Base-by-base conservation (phyloP, 2,888 invertebrate genomes). In the Apotomis turbidana region DNA sequence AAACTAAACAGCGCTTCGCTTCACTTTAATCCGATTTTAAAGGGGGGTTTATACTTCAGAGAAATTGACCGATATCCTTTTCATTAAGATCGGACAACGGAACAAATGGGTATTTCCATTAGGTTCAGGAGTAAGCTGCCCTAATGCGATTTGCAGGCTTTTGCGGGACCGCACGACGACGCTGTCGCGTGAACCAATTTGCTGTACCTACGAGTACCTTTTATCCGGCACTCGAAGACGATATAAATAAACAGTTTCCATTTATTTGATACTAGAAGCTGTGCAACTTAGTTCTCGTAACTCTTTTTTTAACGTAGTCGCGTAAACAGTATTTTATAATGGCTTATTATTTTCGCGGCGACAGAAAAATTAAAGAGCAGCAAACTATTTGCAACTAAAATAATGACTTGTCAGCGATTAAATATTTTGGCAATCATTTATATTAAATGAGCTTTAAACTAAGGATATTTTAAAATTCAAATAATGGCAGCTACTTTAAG, bases 101-200 rank as follows among this genome's bases (percentile, higher is more conserved):
- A 78, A 78, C 79, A 79, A 83, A 82, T 82, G 76, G 78, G 71
- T 71, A 74, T 79, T 80, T 80, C 82, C 81, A 83, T 84, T 81
- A 80, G 74, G 78, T 69, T 67, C 73, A 67, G 60, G 55, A 66
- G 75, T 72, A 74, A 77, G 74, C 75, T 74, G 68, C 71, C 62
- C 75, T 76, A 78, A 78, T 78, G 70, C 77, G 77, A 78, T 78
- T 78, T 77, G 75, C 73, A 74, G 74, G 74, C 78, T 72, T 76
- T 76, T 74, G 72, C 64, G 69, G 70, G 74, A 76, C 74, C 73
- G 74, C 66, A 46, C 70, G 70, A 59, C 74, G 73, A 76, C 73
- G 75, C 57, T 70, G 74, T 67, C 73, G 70, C 69, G 70, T 75
- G 72, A 75, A 76, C 74, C 74, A 75, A 78, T 78, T 77, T 76